Evolutionary conservation across 2,113 vertebrate genomes (phyloP), one percentile per base, ranked within the genome.

Genomic region (Peucedramus taeniatus): DNA sequence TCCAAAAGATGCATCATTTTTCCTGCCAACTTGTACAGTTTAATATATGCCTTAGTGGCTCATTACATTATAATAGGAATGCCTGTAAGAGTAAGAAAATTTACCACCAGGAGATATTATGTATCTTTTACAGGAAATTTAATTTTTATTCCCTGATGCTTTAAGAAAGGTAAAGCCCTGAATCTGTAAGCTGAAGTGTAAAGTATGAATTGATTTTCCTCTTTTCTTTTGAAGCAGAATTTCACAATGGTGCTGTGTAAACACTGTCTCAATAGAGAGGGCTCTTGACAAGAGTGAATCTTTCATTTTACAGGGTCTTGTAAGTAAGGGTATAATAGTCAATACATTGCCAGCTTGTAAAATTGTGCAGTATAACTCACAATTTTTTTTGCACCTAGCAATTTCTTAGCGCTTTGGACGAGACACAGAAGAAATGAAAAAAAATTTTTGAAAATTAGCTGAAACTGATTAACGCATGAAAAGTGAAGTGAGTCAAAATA

Each of bases 371-470:
- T 22, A 69, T 50, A 72, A 17, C 8, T 92, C 39, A 71, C 7
- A 35, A 49, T 44, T 82, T 59, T 65, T 85, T 27, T 69, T 68
- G 8, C 27, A 47, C 39, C 49, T 49, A 57, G 23, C 3, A 26
- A 27, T 91, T 72, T 54, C 64, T 94, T 75, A 53, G 40, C 44
- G 17, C 39, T 63, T 89, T 82, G 61, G 51, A 76, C 69, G 30
- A 65, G 45, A 85, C 28, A 72, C 27, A 81, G 44, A 95, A 95
- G 27, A 95, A 96, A 94, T 66, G 26, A 17, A 91, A 95, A 87
- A 56, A 86, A 83, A 39, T 79, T 93, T 83, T 75, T 68, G 9
- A 65, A 86, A 92, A 89, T 76, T 61, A 83, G 7, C 3, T 69
- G 31, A 71, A 50, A 65, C 5, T n/a, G 79, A 94, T 77, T 91